Evolutionary conservation across 2,797 vertebrate species (phyloP), one percentile per base, ranked within the genome.

Genomic region (Columba guinea): DNA sequence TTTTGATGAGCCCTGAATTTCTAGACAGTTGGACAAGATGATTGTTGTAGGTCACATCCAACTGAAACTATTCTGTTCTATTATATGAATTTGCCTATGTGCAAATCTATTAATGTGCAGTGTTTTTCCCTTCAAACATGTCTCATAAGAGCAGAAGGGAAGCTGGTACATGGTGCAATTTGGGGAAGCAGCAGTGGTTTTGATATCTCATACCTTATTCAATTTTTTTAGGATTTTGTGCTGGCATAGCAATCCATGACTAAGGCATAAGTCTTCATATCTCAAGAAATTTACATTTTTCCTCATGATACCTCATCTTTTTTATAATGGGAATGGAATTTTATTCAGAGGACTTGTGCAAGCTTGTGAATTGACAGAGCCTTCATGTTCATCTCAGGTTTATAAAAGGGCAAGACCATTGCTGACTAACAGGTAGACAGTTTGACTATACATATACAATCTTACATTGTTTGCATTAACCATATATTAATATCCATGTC

Each of bases 1-100:
- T 46, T 84, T 64, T 37, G 0, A 0, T 65, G 30, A 64, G 5
- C n/a, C 16, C 23, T 67, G 28, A 83, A 20, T 11, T 55, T 7
- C 34, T 35, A 55, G 68, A 3, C 18, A 71, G 13, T 27, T 63
- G n/a, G 27, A 52, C 23, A 11, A 44, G 27, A 22, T 67, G 27
- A 37, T 19, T 5, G 1, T 13, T 52, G 17, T 27, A 52, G 5
- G 17, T 55, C 6, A 17, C 18, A 80, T 64, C 9, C 41, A 60
- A 37, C 18, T 27, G 14, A 30, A 70, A n/a, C 35, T 34, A 14
- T 12, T 18, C 18, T 27, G 23, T 22, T 53, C 13, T 22, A 35
- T 21, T 41, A 23, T 52, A 48, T 2, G 1, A 34, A 24, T 65
- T 76, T 0, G 1, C 9, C 9, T 60, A 7, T 27, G 12, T 34